These are phyloP conservation scores for Beroe ovata DNA, from an alignment of 37 sponge, comb jelly and placozoan species.

Conservation along the genomic window DNA sequence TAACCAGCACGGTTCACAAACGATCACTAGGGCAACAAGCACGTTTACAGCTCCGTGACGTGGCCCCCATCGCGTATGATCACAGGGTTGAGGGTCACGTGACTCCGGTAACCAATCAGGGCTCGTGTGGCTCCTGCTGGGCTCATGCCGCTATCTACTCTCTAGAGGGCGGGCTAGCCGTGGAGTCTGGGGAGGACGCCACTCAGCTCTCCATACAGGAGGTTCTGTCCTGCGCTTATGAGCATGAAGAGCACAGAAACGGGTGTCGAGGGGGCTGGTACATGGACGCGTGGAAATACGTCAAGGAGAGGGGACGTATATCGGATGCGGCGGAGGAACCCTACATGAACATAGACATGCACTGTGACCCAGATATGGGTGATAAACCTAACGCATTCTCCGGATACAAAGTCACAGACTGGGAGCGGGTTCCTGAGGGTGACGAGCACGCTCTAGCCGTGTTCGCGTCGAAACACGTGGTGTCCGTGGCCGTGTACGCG, in stretches of 20 bases:
- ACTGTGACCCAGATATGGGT: constrained; percentile 35
- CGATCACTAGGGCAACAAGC: not conserved
- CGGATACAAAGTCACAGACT: constrained; percentile 43
- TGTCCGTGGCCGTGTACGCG: constrained; percentile 25
- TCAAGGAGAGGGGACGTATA: not conserved
- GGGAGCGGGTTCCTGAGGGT: not conserved
- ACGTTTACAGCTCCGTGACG: constrained; percentile 1
- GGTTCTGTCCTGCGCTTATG: constrained; percentile 35
- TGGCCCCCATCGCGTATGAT: constrained; percentile 20
- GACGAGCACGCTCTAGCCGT: constrained; percentile 2
- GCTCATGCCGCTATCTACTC: constrained; percentile 12
- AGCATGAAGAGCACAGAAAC: constrained; percentile 54
- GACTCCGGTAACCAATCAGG: constrained; percentile 10
- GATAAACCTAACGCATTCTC: constrained; percentile 31
- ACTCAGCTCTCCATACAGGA: not conserved
- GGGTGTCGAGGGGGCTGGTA: constrained; percentile 43
- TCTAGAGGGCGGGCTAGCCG: constrained; percentile 18
- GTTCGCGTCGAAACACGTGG: constrained; percentile 36
- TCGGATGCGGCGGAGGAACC: not conserved
- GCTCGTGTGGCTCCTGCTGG: constrained; percentile 50
- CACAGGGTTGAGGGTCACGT: constrained; percentile 66
- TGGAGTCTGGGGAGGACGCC: constrained; percentile 45
- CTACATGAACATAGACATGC: constrained; percentile 50
- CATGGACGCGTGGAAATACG: constrained; percentile 47
- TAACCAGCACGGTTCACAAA: not conserved